A percentile compares a stretch with the other conserved stretches of the same genome.
Evolutionary conservation across 2,797 vertebrate species (phyloP).

Genomic region (Takifugu ocellatus): DNA sequence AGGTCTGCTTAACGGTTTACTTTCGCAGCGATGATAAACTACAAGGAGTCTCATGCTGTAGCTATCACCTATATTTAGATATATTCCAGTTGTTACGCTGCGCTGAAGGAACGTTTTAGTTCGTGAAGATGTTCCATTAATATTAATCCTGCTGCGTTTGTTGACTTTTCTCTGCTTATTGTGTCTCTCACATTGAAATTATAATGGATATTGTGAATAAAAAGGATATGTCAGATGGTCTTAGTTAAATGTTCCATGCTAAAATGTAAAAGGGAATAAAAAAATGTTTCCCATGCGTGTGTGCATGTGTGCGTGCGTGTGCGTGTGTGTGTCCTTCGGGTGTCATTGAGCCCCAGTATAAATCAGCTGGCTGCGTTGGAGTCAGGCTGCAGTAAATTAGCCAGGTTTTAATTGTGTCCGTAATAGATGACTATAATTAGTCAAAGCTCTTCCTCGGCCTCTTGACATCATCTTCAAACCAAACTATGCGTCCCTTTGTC

Average conservation of each 20-base stretch:
- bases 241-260: neutral
- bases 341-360: slow-evolving; percentile 74
- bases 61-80: no score
- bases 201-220: no score
- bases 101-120: no score
- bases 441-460: slow-evolving; percentile 73
- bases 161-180: no score
- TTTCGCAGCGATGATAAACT: no score
- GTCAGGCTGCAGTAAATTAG: slow-evolving; percentile 72
- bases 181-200: no score
- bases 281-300: slow-evolving; percentile 1
- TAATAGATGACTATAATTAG: slow-evolving; percentile 77
- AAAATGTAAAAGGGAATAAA: neutral
- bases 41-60: no score
- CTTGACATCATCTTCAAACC: slow-evolving; percentile 68
- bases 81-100: no score
- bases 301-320: slow-evolving; percentile 12
- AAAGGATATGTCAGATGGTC: no score
- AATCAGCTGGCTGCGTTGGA: slow-evolving; percentile 72
- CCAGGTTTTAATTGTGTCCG: slow-evolving; percentile 76
- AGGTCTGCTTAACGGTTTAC: no score
- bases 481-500: slow-evolving; percentile 57
- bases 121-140: no score
- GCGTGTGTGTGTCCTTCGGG: slow-evolving; percentile 62
- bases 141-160: no score